Percentiles rank a stretch among this genome's conserved stretches.
phyloP scores from a whole-genome alignment of 2,113 vertebrate genomes.

The Tupaia chinensis region DNA sequence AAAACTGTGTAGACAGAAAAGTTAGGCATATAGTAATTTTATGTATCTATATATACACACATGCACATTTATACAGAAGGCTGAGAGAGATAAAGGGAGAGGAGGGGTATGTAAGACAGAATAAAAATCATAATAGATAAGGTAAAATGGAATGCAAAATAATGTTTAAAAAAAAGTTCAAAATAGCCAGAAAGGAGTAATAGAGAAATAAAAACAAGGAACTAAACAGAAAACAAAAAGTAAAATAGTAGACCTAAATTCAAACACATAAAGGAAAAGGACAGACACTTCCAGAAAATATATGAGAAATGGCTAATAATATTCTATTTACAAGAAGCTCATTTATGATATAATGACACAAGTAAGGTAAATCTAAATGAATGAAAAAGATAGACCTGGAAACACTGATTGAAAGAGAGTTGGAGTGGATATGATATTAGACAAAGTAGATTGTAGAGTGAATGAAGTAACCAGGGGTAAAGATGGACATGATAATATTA shows the following conservation, averaged over 20 bases:
- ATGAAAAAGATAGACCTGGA: background rate
- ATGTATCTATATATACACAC: background rate
- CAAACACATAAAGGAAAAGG: background rate
- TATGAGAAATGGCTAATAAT: background rate
- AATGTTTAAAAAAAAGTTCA: background rate
- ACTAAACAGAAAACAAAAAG: background rate
- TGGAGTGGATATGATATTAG: too few species aligned
- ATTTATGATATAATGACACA: background rate
- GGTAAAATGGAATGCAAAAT: background rate
- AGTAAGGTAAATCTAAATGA: background rate
- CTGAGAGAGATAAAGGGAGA: background rate
- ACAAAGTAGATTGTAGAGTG: background rate
- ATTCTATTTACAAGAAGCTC: background rate
- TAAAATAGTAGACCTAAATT: background rate
- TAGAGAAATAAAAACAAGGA: background rate
- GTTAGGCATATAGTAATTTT: background rate
- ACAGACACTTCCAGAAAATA: background rate
- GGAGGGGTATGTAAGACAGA: background rate
- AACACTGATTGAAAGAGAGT: background rate
- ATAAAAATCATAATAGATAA: background rate
- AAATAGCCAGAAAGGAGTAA: background rate
- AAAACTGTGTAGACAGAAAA: background rate
- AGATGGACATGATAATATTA: background rate
- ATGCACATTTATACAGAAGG: background rate
- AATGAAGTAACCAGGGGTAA: background rate